These are phyloP conservation scores for Charadrius vociferus DNA, from an alignment of 2,113 vertebrate genomes.

Conservation along the genomic window DNA sequence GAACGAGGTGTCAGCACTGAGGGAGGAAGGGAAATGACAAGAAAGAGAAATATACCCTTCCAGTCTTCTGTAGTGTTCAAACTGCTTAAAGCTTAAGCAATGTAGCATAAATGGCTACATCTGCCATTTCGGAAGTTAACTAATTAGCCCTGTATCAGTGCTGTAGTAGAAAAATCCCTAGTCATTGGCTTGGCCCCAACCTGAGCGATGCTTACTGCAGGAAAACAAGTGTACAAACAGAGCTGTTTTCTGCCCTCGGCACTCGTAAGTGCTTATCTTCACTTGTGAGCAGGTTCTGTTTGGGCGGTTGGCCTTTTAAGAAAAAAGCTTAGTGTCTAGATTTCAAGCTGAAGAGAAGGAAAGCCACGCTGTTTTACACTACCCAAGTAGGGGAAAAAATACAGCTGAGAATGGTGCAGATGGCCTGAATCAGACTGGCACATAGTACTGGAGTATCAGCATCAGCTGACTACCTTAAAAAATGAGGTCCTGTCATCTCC, in stretches of 20 bases:
- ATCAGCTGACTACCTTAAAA: conserved; percentile 31
- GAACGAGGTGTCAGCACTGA: conserved; percentile 35
- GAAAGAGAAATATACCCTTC: not conserved
- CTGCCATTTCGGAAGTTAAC: conserved; percentile 38
- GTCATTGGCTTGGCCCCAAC: not conserved
- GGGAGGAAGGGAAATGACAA: not conserved
- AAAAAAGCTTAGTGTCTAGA: not conserved
- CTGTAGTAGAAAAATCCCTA: not conserved
- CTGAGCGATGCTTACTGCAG: not conserved
- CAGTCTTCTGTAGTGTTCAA: not conserved
- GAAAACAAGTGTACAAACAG: not conserved
- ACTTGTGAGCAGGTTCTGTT: not conserved
- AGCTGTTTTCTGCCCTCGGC: not conserved
- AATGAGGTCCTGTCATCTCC: conserved; percentile 27
- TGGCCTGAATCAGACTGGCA: not conserved
- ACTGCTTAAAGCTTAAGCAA: conserved; percentile 15
- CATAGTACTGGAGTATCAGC: not conserved
- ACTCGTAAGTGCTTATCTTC: not conserved
- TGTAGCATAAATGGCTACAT: not conserved
- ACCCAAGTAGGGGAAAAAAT: conserved; percentile 10
- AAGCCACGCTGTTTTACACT: not conserved
- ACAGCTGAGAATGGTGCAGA: not conserved
- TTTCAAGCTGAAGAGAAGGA: not conserved
- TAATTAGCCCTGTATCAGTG: not conserved
- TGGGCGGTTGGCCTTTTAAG: conserved; percentile 8